These are phyloP conservation scores for Drosophila mulleri DNA, from an alignment of 2,888 invertebrate genomes.

Conservation along the genomic window DNA sequence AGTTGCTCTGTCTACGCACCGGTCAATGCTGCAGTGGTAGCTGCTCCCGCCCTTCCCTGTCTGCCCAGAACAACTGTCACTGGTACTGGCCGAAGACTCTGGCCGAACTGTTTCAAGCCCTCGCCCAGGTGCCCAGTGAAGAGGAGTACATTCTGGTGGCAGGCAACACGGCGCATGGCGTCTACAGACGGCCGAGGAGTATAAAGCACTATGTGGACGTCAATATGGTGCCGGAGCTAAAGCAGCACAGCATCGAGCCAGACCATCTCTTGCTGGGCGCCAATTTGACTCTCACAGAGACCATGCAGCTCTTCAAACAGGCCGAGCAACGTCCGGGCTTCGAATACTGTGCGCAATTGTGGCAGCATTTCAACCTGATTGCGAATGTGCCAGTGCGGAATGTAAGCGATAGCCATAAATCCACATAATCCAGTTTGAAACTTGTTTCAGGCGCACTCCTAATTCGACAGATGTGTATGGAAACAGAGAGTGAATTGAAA, in stretches of 20 bases:
- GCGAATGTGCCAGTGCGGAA: conserved; percentile 89
- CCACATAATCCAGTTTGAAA: conserved; percentile 34
- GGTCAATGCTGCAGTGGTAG: conserved; percentile 81
- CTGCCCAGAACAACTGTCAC: conserved; percentile 32
- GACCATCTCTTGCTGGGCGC: conserved; percentile 71
- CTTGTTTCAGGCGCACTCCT: conserved; percentile 18
- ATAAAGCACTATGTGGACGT: conserved; percentile 88
- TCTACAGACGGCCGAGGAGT: conserved; percentile 81
- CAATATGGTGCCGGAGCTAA: conserved; percentile 87
- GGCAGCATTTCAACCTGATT: conserved; percentile 88
- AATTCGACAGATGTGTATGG: neutral
- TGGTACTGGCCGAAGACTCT: conserved; percentile 81
- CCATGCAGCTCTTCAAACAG: conserved; percentile 85
- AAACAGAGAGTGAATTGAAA: neutral
- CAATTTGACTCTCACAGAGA: conserved; percentile 86
- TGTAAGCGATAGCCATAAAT: conserved; percentile 85
- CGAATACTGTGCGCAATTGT: conserved; percentile 86
- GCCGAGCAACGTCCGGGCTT: conserved; percentile 85
- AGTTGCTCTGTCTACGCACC: conserved; percentile 68
- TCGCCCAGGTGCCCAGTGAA: conserved; percentile 82
- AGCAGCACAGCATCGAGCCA: conserved; percentile 83
- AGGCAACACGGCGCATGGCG: conserved; percentile 92
- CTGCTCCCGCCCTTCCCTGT: conserved; percentile 60
- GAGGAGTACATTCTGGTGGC: conserved; percentile 88
- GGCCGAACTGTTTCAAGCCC: conserved; percentile 64